A percentile compares a stretch with the other conserved stretches of the same genome.
phyloP scores from a whole-genome alignment of 2,113 vertebrate species.

The Capreolus pygargus region DNA sequence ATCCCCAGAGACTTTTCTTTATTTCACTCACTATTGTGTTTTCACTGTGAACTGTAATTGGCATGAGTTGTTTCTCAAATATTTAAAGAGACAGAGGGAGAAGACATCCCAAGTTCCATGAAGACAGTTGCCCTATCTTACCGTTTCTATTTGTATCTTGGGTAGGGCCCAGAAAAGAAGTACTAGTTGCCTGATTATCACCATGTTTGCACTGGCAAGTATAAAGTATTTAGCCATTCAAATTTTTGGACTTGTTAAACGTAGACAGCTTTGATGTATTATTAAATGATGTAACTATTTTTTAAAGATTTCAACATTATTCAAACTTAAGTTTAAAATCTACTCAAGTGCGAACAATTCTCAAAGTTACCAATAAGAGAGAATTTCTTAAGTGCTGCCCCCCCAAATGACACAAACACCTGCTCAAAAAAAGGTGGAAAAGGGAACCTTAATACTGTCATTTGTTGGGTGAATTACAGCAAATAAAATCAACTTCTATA shows the following conservation, averaged over 20 bases:
- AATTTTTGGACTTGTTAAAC: not conserved
- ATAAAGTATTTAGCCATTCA: conserved; percentile 5
- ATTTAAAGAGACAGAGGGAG: not conserved
- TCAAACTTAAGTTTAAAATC: conserved; percentile 53
- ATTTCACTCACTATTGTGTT: not conserved
- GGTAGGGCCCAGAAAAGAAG: not conserved
- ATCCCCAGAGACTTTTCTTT: not conserved
- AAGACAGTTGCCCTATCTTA: not conserved
- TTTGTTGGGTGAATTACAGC: not conserved
- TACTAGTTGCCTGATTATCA: not conserved
- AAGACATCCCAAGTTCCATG: not conserved
- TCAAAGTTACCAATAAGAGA: conserved; percentile 34
- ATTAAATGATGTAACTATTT: conserved; percentile 28
- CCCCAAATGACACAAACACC: not conserved
- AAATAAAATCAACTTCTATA: conserved; percentile 15
- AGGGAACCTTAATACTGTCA: not conserved
- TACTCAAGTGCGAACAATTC: conserved; percentile 40
- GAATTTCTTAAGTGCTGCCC: conserved; percentile 25
- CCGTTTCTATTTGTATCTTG: not conserved
- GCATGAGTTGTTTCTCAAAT: not conserved
- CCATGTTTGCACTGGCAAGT: conserved; percentile 8
- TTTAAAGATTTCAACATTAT: conserved; percentile 42
- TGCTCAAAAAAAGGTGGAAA: not conserved
- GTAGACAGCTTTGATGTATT: not conserved
- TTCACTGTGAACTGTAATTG: not conserved